phyloP scores from a whole-genome alignment of 1,140 invertebrate species.

The Pectinophora gossypiella region DNA sequence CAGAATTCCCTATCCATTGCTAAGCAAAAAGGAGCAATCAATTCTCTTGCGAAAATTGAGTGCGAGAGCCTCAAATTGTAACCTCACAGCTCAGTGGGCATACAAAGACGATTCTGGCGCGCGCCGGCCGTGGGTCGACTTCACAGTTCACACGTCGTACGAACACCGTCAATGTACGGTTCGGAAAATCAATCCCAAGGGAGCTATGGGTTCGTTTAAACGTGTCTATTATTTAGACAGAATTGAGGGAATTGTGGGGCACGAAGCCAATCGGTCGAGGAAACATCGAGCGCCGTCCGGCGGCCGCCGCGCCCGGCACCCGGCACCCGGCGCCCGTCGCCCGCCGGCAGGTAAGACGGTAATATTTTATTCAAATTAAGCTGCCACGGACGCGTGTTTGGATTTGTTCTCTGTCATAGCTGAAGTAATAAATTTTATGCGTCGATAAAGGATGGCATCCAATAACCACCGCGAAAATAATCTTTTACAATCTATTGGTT shows the following conservation, averaged over 20 bases:
- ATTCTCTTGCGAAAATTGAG: constrained; percentile 2
- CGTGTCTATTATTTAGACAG: constrained; percentile 47
- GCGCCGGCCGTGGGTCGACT: constrained; percentile 6
- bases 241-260: constrained; percentile 25
- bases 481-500: neutral
- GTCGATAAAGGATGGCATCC: neutral
- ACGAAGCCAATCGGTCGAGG: constrained; percentile 29
- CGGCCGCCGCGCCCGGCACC: neutral
- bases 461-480: neutral
- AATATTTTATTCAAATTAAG: constrained; percentile 46
- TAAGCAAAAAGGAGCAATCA: constrained; percentile 1
- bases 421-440: constrained; percentile 2
- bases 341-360: constrained; percentile 25
- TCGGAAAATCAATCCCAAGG: constrained; percentile 38
- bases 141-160: constrained; percentile 23
- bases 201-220: constrained; percentile 35
- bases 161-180: constrained; percentile 30
- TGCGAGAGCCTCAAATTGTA: neutral
- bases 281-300: constrained; percentile 28
- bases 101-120: neutral
- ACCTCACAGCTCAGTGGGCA: constrained; percentile 12
- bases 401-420: constrained; percentile 21
- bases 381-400: constrained; percentile 20
- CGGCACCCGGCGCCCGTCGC: neutral
- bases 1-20: neutral